phyloP scores from a whole-genome alignment of 1,140 invertebrate species.

The Papilio polytes region DNA sequence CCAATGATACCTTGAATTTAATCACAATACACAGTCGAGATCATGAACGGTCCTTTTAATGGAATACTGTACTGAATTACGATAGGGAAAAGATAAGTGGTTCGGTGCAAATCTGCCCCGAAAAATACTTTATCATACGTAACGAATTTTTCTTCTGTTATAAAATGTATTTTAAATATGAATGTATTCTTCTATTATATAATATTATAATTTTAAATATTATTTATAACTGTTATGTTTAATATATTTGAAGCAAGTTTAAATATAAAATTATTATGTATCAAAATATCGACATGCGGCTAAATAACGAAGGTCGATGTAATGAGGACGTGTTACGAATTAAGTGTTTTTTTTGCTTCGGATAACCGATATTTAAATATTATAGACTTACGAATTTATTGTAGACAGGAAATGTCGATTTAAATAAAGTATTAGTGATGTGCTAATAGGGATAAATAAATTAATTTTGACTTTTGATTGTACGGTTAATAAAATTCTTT shows the following conservation, averaged over 20 bases:
- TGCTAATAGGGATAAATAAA: background rate
- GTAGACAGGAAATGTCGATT: background rate
- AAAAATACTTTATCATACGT: no score
- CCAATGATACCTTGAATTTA: slow-evolving; percentile 10
- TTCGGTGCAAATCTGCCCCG: no score
- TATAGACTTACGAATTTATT: background rate
- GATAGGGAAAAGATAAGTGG: no score
- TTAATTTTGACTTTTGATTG: background rate
- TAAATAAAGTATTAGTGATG: background rate
- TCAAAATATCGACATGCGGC: background rate
- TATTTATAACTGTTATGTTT: no score
- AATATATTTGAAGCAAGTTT: background rate
- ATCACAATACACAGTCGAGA: background rate
- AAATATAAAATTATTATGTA: background rate
- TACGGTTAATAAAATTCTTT: background rate
- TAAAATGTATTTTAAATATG: background rate
- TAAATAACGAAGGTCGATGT: slow-evolving; percentile 1
- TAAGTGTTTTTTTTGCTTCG: background rate
- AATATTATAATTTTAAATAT: no score
- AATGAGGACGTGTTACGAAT: background rate
- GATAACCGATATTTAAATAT: background rate
- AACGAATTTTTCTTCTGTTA: no score
- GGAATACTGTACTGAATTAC: no score
- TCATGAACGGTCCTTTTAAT: background rate
- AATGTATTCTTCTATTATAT: no score